Evolutionary conservation across 2,113 vertebrate species (phyloP).

Genomic region (Columba janthina): DNA sequence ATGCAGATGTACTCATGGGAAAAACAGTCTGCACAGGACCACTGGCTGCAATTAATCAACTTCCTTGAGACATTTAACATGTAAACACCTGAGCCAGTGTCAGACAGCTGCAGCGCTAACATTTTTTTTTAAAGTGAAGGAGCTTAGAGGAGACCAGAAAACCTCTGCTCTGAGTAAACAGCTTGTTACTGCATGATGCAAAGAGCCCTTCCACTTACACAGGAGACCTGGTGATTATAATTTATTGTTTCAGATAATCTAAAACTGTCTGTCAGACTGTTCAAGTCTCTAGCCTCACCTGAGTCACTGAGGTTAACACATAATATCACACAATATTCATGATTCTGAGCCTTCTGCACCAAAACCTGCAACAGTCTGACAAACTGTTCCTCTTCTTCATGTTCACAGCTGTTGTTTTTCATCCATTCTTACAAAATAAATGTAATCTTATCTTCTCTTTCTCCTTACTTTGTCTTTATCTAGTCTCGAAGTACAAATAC

Average conservation of each 20-base stretch:
- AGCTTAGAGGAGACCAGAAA: neutral
- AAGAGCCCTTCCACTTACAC: neutral
- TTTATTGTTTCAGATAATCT: neutral
- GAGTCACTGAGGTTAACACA: neutral
- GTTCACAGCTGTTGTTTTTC: neutral
- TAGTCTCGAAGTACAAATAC: neutral
- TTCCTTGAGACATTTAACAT: neutral
- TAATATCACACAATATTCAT: neutral
- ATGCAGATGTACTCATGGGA: rapidly evolving
- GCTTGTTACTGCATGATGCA: neutral
- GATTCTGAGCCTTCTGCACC: neutral
- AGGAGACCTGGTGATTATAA: neutral
- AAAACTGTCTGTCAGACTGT: neutral
- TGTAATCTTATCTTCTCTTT: neutral
- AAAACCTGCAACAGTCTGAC: neutral
- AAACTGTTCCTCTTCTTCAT: neutral
- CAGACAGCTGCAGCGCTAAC: neutral
- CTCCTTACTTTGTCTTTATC: neutral
- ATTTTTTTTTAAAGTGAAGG: rapidly evolving
- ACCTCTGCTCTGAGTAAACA: neutral
- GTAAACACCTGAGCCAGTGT: neutral
- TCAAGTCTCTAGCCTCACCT: neutral
- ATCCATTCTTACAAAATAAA: neutral
- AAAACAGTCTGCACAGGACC: neutral
- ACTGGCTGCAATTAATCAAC: neutral